phyloP scores from a whole-genome alignment of 2,888 invertebrate species.

The Callosobruchus maculatus region DNA sequence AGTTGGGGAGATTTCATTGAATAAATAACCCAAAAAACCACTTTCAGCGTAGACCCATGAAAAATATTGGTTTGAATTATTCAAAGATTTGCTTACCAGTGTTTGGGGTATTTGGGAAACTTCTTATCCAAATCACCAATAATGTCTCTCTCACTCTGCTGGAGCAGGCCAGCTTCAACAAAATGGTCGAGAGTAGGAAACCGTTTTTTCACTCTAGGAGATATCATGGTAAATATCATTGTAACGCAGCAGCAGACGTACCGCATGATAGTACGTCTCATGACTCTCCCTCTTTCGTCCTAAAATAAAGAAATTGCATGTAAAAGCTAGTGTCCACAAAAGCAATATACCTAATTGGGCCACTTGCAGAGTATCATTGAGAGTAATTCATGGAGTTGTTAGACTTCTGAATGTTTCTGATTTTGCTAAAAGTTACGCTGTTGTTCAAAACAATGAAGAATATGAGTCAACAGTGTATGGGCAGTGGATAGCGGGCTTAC shows the following conservation, averaged over 20 bases:
- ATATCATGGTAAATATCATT: conserved; percentile 81
- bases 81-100: conserved; percentile 75
- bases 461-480: no score
- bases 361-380: no score
- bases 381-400: no score
- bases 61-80: no score
- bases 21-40: no score
- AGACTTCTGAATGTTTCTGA: no score
- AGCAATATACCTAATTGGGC: no score
- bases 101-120: conserved; percentile 82
- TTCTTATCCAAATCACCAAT: conserved; percentile 74
- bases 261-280: conserved; percentile 78
- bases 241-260: conserved; percentile 85
- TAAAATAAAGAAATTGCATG: conserved; percentile 36
- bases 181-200: conserved; percentile 82
- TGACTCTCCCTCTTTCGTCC: conserved; percentile 78
- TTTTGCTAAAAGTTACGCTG: no score
- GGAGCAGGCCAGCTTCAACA: conserved; percentile 78
- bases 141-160: conserved; percentile 77
- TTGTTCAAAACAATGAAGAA: no score
- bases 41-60: no score
- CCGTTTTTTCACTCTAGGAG: conserved; percentile 83
- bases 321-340: neutral
- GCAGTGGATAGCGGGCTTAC: no score
- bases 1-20: no score